Evolutionary conservation across 2,113 vertebrate species (phyloP), one percentile per base, ranked within the genome.

Genomic region (Accipiter virgatus): DNA sequence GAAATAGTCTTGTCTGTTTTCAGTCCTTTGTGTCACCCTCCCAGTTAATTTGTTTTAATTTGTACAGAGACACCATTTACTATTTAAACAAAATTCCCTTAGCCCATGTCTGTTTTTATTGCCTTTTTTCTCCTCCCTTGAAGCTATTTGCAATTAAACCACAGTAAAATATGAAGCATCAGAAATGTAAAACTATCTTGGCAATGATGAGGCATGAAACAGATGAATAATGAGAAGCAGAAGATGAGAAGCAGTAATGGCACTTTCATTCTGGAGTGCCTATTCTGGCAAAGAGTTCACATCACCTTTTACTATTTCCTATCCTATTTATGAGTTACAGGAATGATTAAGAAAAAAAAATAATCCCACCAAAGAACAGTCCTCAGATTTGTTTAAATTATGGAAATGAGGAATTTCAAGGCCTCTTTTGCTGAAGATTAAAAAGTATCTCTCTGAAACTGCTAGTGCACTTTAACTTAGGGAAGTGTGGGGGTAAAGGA

Each of bases 171-270:
- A 93, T 86, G 86, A 91, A 90, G 75, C 55, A 90, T 92, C 55
- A 94, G 87, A 67, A 92, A 53, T 36, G 63, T 80, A 72, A 32
- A 66, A 92, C 79, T 52, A 26, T 52, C 50, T 52, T 52, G 50
- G 50, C 50, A 52, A 52, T 52, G 50, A 52, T 26, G 50, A 52
- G 50, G 25, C 25, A 52, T 52, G 50, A 52, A 52, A 52, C 50
- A 52, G 92, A 96, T 93, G 89, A 96, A 97, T 97, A 98, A 97
- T 95, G 93, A 96, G 94, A 82, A 93, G 62, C 78, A 85, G 75
- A 75, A 95, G 97, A 97, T 96, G 97, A 97, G 88, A 92, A 97
- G 73, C 79, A 91, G 96, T 95, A 97, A 97, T 89, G 62, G 66
- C 72, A 72, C 94, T 95, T 96, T 93, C 40, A 82, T 83, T 96